Evolutionary conservation across 2,113 vertebrate genomes (phyloP).

Genomic region (Odontesthes bonariensis): DNA sequence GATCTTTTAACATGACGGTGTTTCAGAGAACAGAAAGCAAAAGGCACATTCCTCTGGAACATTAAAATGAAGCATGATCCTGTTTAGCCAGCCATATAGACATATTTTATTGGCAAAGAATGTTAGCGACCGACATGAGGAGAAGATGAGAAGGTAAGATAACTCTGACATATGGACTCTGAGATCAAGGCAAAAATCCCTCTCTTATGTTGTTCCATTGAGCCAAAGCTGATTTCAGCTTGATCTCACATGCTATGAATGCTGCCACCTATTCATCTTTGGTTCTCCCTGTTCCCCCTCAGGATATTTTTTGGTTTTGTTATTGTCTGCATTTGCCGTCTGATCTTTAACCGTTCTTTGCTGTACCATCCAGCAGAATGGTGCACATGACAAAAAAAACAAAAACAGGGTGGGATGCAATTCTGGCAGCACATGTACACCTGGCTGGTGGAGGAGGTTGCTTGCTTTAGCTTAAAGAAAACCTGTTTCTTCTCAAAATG

Average conservation of each 20-base stretch:
- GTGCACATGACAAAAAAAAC: conserved; percentile 11
- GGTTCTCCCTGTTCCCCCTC: conserved; percentile 22
- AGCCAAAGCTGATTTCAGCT: conserved; percentile 22
- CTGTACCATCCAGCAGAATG: conserved; percentile 17
- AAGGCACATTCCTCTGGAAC: conserved; percentile 23
- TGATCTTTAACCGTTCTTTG: conserved; percentile 40
- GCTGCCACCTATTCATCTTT: conserved; percentile 41
- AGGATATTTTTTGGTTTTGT: conserved; percentile 37
- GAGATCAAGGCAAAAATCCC: conserved; percentile 58
- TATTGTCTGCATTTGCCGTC: conserved; percentile 52
- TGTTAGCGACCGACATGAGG: conserved; percentile 21
- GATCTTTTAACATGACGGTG: conserved; percentile 25
- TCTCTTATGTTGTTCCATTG: conserved; percentile 39
- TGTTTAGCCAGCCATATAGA: conserved; percentile 11
- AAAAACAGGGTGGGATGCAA: not conserved
- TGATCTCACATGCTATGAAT: conserved; percentile 50
- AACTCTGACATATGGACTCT: conserved; percentile 47
- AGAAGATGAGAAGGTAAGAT: conserved; percentile 54
- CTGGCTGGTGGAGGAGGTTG: conserved; percentile 16
- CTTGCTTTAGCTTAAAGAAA: conserved; percentile 39
- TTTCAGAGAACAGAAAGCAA: conserved; percentile 10
- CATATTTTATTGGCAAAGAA: conserved; percentile 26
- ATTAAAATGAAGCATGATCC: conserved; percentile 49
- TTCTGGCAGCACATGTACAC: conserved; percentile 13
- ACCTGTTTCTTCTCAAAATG: conserved; percentile 63